Base-by-base conservation (phyloP, 2,797 vertebrate genomes). In the Cynopterus sphinx region DNA sequence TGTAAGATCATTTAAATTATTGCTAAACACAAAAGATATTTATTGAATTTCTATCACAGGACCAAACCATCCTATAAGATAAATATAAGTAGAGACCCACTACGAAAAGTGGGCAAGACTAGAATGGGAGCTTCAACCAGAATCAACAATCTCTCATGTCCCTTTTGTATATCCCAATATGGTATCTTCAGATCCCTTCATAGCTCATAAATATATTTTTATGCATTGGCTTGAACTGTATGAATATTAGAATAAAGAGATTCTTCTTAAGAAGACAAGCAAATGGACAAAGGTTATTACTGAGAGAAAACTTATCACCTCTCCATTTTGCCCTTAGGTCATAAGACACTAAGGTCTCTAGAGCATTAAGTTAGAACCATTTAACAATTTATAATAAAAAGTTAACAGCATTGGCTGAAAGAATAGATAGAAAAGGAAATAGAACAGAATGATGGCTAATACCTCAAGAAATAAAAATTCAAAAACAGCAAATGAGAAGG, bases 291-390 rank as follows among this genome's bases (percentile, higher is more conserved):
- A 83, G 19, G 15, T 67, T 81, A 46, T 67, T 28, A 79, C 41
- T 68, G 68, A 93, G 41, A 92, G 93, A 94, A 87, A 90, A 92
- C 68, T 73, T 31, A 70, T 68, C 55, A 11, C 33, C 59, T 88
- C 65, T 77, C 59, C 81, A 68, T 73, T 70, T 74, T 87, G 19
- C 43, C 71, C 16, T 55, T 26, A 43, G 39, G 41, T 22, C 57
- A 49, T 49, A 16, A 13, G 49, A 51, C 22, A 67, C 36, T 21
- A 71, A 85, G 16, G 55, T 81, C 83, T 89, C 22, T 26, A 57
- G 17, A 84, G 67, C 16, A 74, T 79, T 57, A 94, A 24, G 22
- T 61, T 49, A 61, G 55, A 24, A 77, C 39, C n/a, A 68, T 78
- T 90, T 84, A 33, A 39, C 9, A 55, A 43, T 46, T 94, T 87